Evolutionary conservation across 2,888 invertebrate genomes (phyloP).

Genomic region (Drosophila koepferae): DNA sequence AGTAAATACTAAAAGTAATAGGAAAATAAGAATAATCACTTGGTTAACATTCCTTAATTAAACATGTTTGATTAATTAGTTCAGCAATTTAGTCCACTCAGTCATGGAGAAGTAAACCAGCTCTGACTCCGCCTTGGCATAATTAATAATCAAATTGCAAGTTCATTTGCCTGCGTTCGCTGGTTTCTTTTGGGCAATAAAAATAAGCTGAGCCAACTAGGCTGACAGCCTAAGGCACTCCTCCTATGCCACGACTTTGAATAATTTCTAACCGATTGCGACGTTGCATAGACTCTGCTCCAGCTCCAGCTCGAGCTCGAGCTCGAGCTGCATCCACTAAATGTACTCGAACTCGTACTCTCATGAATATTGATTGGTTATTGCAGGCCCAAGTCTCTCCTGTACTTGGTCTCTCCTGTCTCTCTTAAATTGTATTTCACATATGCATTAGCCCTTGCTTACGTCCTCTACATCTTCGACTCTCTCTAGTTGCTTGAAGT

Average conservation of each 20-base stretch:
- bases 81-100: constrained; percentile 67
- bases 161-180: constrained; percentile 58
- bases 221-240: constrained; percentile 49
- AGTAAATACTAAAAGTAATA: not conserved
- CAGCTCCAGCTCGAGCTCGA: constrained; percentile 39
- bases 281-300: constrained; percentile 51
- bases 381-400: constrained; percentile 43
- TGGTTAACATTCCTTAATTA: constrained; percentile 60
- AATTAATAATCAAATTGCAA: constrained; percentile 80
- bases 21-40: constrained; percentile 1
- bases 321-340: constrained; percentile 36
- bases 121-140: constrained; percentile 56
- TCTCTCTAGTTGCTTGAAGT: not conserved
- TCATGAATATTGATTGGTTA: constrained; percentile 77
- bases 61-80: constrained; percentile 75
- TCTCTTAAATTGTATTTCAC: constrained; percentile 42
- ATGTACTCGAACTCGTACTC: constrained; percentile 44
- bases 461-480: constrained; percentile 4
- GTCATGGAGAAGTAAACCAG: constrained; percentile 48
- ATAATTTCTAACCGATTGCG: constrained; percentile 69
- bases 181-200: constrained; percentile 54
- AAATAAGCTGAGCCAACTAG: constrained; percentile 25
- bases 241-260: constrained; percentile 71
- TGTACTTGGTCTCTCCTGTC: constrained; percentile 4
- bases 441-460: constrained; percentile 8